phyloP scores from a whole-genome alignment of 2,113 vertebrate species.

The Epinephelus cyanopodus region DNA sequence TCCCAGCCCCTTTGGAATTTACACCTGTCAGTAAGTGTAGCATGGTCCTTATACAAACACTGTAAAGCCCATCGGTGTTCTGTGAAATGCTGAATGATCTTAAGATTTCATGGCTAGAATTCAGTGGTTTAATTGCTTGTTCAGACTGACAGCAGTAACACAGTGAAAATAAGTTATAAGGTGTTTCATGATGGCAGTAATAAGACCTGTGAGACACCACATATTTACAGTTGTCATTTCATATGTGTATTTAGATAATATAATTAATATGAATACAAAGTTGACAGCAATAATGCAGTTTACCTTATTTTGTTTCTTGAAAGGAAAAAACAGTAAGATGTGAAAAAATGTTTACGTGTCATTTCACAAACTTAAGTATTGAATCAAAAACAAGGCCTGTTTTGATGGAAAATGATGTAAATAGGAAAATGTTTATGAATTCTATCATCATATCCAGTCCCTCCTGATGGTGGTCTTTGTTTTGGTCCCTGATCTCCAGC shows the following conservation, averaged over 20 bases:
- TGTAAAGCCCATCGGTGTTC: neutral
- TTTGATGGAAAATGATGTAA: neutral
- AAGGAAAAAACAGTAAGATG: neutral
- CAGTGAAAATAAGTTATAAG: neutral
- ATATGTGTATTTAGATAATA: neutral
- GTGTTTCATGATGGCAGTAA: neutral
- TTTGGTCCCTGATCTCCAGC: constrained; percentile 76
- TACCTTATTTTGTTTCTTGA: neutral
- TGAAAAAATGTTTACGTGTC: neutral
- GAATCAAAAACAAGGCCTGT: neutral
- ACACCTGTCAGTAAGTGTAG: neutral
- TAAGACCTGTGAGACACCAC: neutral
- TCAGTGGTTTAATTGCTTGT: neutral
- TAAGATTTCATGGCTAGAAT: neutral
- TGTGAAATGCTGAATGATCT: neutral
- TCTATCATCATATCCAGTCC: neutral
- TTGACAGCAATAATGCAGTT: neutral
- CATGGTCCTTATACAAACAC: neutral
- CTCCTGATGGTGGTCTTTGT: neutral
- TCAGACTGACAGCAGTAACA: neutral
- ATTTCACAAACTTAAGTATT: neutral
- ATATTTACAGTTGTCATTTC: neutral
- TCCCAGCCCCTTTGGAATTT: neutral
- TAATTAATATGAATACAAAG: neutral
- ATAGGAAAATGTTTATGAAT: neutral